phyloP scores from a whole-genome alignment of 2,113 vertebrate genomes.

The Lasiurus borealis region DNA sequence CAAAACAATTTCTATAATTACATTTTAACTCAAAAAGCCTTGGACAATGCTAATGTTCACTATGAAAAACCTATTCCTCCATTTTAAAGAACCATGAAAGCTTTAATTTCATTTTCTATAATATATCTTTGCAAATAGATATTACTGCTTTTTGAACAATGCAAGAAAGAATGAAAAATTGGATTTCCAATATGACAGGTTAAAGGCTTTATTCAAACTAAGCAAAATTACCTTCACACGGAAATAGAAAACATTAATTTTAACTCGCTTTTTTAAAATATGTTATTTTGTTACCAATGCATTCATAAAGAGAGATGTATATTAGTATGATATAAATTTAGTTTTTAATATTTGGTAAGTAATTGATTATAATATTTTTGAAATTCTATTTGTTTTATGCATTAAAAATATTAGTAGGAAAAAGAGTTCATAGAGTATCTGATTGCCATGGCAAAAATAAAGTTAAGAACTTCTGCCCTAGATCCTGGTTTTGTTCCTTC shows the following conservation, averaged over 20 bases:
- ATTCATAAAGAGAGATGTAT: neutral
- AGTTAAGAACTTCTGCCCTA: neutral
- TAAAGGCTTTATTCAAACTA: constrained; percentile 23
- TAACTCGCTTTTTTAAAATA: neutral
- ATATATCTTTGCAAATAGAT: neutral
- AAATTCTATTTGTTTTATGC: neutral
- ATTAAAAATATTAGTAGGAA: neutral
- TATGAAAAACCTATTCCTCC: neutral
- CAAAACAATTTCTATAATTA: neutral
- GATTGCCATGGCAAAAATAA: neutral
- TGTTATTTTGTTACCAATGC: neutral
- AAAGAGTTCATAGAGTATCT: neutral
- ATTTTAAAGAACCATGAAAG: constrained; percentile 41
- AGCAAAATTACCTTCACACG: neutral
- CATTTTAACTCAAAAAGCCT: neutral
- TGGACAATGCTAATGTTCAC: neutral
- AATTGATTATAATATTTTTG: constrained; percentile 14
- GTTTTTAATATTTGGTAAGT: neutral
- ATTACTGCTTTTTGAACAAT: neutral
- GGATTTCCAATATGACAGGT: neutral
- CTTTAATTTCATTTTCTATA: neutral
- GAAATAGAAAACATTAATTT: neutral
- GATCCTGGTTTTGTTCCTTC: neutral
- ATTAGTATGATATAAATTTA: neutral
- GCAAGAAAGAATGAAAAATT: neutral